Conservation (phyloP, 2,888 invertebrate species). For the Actias luna region DNA sequence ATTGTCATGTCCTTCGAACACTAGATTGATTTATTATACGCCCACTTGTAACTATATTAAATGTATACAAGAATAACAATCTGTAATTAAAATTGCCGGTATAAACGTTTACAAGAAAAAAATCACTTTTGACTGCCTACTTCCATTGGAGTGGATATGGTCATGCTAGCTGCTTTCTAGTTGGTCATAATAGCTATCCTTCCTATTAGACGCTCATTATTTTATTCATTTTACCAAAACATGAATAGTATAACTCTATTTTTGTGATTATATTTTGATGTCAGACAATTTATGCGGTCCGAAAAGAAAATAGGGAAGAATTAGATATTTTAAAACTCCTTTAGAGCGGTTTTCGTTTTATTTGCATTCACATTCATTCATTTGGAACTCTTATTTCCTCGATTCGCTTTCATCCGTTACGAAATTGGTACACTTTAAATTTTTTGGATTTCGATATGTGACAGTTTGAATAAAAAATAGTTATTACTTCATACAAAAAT, state of each 20-base stretch:
- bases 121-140: background rate
- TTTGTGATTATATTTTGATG: background rate
- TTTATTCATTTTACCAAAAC: background rate
- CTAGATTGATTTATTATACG: conserved; percentile 33
- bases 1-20: background rate
- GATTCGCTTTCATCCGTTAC: background rate
- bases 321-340: background rate
- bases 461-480: background rate
- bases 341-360: background rate
- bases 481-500: background rate
- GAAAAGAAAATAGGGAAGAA: background rate
- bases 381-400: background rate
- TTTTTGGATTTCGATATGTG: background rate
- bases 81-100: conserved; percentile 17
- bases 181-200: background rate
- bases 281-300: too few species aligned
- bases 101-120: background rate
- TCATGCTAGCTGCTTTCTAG: background rate
- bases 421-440: background rate
- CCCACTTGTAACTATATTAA: conserved; percentile 38
- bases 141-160: background rate
- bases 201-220: background rate
- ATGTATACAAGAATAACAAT: conserved; percentile 36
- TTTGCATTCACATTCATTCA: background rate
- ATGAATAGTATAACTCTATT: background rate